These are phyloP conservation scores for Apostichopus japonicus DNA, from an alignment of 35 echinoderm and acorn worm species.

Conservation along the genomic window DNA sequence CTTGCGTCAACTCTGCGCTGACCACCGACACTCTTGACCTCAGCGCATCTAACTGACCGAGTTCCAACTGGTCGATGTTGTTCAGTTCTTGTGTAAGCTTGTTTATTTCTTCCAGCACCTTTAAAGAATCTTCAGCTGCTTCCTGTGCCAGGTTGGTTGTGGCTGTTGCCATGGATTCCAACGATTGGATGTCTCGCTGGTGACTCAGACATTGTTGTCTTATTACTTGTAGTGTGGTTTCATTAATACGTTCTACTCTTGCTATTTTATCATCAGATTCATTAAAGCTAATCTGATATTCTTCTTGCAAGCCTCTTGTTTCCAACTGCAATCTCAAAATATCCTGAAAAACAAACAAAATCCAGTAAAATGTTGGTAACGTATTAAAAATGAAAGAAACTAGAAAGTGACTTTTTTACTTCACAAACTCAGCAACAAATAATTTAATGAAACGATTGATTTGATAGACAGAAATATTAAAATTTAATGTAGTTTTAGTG, in stretches of 20 bases:
- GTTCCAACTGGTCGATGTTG: neutral
- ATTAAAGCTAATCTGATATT: neutral
- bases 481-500: no score
- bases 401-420: no score
- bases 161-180: constrained; percentile 3
- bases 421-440: no score
- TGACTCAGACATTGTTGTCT: neutral
- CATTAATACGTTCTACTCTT: neutral
- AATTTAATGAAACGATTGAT: no score
- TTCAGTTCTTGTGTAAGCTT: neutral
- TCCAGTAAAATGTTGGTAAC: neutral
- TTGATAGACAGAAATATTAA: no score
- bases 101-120: neutral
- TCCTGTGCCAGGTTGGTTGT: neutral
- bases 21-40: neutral
- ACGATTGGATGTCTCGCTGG: neutral
- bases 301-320: neutral
- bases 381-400: neutral
- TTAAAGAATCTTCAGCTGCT: neutral
- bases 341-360: neutral
- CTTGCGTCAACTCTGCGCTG: constrained; percentile 24
- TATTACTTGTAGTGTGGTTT: neutral
- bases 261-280: neutral
- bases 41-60: constrained; percentile 6
- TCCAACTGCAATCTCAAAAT: constrained; percentile 8